Evolutionary conservation across 2,888 invertebrate genomes (phyloP).

Genomic region (Drosophila neotestacea): DNA sequence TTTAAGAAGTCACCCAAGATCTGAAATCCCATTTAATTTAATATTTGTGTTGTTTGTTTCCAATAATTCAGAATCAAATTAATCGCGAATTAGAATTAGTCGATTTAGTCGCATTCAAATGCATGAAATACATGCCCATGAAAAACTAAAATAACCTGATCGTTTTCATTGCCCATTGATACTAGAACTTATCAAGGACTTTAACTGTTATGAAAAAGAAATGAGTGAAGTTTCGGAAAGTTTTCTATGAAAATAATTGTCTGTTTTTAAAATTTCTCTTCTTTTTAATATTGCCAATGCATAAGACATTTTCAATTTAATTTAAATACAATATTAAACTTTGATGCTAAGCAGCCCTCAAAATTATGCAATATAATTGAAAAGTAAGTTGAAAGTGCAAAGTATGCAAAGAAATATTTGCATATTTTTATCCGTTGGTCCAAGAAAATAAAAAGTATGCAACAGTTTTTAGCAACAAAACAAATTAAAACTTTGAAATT

Average conservation of each 20-base stretch:
- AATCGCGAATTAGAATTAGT: constrained; percentile 63
- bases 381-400: background rate
- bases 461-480: too few relatives aligned
- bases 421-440: too few relatives aligned
- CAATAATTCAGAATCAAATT: constrained; percentile 24
- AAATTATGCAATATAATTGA: background rate
- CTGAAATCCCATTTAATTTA: constrained; percentile 15
- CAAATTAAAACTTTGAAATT: too few relatives aligned
- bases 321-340: too few relatives aligned
- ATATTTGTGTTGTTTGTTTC: constrained; percentile 20
- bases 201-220: too few relatives aligned
- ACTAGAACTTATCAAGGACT: background rate
- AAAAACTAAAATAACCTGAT: constrained; percentile 48
- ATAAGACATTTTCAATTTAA: too few relatives aligned
- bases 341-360: background rate
- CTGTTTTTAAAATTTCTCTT: too few relatives aligned
- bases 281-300: too few relatives aligned
- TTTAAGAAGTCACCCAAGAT: constrained; percentile 81
- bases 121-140: constrained; percentile 82
- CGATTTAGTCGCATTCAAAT: constrained; percentile 70
- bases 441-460: too few relatives aligned
- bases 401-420: background rate
- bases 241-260: too few relatives aligned
- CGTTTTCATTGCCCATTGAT: background rate
- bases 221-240: too few relatives aligned